phyloP scores from a whole-genome alignment of 2,113 vertebrate genomes.

The Microtus oregoni region DNA sequence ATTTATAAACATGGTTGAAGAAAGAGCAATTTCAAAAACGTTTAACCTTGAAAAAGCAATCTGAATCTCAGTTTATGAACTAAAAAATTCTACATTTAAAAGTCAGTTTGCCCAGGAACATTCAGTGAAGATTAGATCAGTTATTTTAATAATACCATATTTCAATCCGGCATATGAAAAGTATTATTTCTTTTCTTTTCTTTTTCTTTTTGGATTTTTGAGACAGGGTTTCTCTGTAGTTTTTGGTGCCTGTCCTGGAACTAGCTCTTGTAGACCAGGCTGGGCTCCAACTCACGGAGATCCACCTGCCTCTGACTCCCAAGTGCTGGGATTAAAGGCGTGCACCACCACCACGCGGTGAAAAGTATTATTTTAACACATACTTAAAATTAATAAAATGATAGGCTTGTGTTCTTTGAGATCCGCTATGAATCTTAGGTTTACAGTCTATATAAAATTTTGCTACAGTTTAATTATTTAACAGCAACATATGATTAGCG shows the following conservation, averaged over 20 bases:
- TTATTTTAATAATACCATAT: conserved; percentile 41
- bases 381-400: conserved; percentile 22
- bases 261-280: no score
- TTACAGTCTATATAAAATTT: conserved; percentile 3
- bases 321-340: no score
- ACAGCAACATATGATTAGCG: background rate
- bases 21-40: conserved; percentile 37
- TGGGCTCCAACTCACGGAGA: no score
- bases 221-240: no score
- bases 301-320: no score
- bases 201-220: no score
- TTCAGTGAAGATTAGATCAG: conserved; percentile 27
- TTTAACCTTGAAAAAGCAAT: background rate
- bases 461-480: conserved; percentile 12
- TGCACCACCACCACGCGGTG: no score
- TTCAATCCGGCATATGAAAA: background rate
- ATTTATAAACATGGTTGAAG: conserved; percentile 44
- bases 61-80: background rate
- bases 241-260: no score
- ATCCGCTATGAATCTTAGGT: background rate
- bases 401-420: conserved; percentile 12
- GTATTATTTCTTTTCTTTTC: background rate
- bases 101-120: background rate
- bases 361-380: conserved; percentile 22
- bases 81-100: conserved; percentile 53